These are phyloP conservation scores for Dicrostonyx torquatus DNA, from an alignment of 2,797 vertebrate species.

Conservation along the genomic window DNA sequence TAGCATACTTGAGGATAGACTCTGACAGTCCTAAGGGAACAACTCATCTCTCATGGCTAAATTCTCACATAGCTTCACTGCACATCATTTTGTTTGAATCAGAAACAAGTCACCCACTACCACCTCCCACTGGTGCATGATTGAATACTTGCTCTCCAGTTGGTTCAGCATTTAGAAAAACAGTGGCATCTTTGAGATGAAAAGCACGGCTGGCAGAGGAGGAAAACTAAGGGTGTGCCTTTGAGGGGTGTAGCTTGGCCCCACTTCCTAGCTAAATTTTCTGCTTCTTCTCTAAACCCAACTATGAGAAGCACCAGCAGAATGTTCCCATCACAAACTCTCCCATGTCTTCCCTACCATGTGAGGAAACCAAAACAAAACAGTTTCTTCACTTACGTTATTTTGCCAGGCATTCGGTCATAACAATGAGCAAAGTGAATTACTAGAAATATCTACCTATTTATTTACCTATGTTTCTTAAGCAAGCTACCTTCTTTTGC, in stretches of 20 bases:
- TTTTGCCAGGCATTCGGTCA: not conserved
- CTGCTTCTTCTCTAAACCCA: not conserved
- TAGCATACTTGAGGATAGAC: not conserved
- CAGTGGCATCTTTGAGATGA: not conserved
- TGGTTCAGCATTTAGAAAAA: not conserved
- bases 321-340: not conserved
- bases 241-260: too few species aligned
- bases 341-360: not conserved
- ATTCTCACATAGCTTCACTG: not conserved
- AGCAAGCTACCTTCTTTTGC: not conserved
- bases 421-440: not conserved
- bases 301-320: not conserved
- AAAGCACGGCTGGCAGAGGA: not conserved
- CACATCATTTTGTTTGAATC: not conserved
- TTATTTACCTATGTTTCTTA: conserved; percentile 29
- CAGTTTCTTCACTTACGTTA: not conserved
- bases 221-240: not conserved
- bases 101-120: not conserved
- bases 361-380: not conserved
- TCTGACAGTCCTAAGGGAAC: not conserved
- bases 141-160: not conserved
- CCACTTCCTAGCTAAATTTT: not conserved
- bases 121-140: not conserved
- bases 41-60: not conserved
- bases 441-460: not conserved